These are phyloP conservation scores for Coregonus sp. DNA, from an alignment of 2,797 vertebrate species.

Conservation along the genomic window DNA sequence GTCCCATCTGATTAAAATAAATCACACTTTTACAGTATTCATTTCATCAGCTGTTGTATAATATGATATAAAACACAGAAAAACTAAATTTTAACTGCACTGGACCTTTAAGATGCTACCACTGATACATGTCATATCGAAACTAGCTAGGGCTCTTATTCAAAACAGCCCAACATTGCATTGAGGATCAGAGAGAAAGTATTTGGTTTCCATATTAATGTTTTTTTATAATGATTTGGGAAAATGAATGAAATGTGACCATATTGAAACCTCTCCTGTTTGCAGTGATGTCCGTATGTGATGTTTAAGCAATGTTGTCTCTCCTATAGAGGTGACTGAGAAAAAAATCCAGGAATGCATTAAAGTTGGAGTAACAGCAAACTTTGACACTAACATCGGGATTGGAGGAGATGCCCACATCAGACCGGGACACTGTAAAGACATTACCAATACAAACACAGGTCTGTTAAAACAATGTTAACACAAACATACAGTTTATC, in stretches of 20 bases:
- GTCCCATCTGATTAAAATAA: no score
- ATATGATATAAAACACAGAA: no score
- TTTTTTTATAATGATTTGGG: no score
- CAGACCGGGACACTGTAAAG: not conserved
- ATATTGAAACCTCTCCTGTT: not conserved
- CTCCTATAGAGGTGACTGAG: constrained; percentile 62
- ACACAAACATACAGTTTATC: not conserved
- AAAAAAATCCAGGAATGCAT: constrained; percentile 58
- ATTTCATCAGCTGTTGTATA: no score
- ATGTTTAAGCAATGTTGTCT: not conserved
- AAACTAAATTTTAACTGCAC: no score
- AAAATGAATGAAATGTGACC: not conserved
- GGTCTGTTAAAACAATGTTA: constrained; percentile 39
- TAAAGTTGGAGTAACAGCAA: constrained; percentile 41
- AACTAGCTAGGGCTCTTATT: not conserved
- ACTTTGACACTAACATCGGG: rapidly evolving
- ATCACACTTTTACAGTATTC: no score
- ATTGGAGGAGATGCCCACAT: rapidly evolving
- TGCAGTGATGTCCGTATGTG: not conserved
- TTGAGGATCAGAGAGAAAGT: no score
- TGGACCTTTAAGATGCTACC: not conserved
- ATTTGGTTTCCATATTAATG: no score
- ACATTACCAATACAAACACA: rapidly evolving
- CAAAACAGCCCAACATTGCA: not conserved
- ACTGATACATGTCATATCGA: not conserved